Evolutionary conservation across 2,113 vertebrate genomes (phyloP), one percentile per base, ranked within the genome.

Genomic region (Mormoops blainvillei): DNA sequence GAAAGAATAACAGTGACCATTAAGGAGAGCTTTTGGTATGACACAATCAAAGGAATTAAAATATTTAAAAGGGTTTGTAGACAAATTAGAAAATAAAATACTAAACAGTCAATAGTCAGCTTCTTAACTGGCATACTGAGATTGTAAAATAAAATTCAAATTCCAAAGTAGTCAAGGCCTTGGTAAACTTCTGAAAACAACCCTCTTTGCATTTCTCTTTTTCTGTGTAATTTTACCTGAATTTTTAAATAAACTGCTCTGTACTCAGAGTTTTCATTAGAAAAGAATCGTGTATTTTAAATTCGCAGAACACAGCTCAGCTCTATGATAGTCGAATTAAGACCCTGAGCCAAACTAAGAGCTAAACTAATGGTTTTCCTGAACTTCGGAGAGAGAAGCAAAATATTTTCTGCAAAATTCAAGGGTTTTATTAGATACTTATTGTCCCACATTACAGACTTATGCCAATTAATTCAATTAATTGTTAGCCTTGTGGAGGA

Each of bases 391-490:
- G n/a, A 82, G 33, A 80, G 2, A 81, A 38, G 56, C 70, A 83
- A 81, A 95, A 85, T 85, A 88, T 87, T 58, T 88, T 71, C 50
- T 88, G 33, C 31, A 56, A n/a, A 93, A 65, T 87, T 76, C 43
- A 76, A 20, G 12, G 93, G 52, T 91, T 80, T 52, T 41, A 87
- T 85, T 89, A 96, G 15, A 77, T 58, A 71, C 2, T 77, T 71
- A 84, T 28, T 93, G 56, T 97, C 31, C 33, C 80, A 12, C 13
- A 67, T 14, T 58, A 48, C 16, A 95, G 38, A 91, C 95, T 58
- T 73, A 41, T 71, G 71, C 31, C 16, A 95, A 76, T 91, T 95
- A 91, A 95, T 81, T 93, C 28, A 93, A 93, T 74, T 92, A 93
- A 77, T 73, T 70, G 19, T 56, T 82, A 86, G 31, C 7, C 43